These are phyloP conservation scores for Holacanthella duospinosa DNA, from an alignment of 2,888 invertebrate genomes.

Conservation along the genomic window DNA sequence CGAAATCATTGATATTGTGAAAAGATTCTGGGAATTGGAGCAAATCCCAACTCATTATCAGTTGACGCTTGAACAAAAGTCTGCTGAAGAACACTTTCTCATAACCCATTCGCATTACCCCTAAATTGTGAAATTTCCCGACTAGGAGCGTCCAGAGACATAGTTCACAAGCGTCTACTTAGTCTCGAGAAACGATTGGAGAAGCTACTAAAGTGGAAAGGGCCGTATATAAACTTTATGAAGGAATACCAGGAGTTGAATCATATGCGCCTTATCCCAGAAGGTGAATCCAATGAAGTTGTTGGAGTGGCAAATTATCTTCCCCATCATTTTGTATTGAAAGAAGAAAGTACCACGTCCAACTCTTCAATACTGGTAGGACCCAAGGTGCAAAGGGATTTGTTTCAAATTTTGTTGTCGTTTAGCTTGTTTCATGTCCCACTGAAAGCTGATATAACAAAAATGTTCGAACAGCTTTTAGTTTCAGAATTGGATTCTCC, in stretches of 20 bases:
- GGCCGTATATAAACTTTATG: slow-evolving; percentile 27
- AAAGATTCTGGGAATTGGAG: slow-evolving; percentile 18
- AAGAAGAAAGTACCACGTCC: slow-evolving; percentile 10
- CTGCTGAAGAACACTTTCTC: slow-evolving; percentile 13
- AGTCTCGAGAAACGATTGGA: not conserved
- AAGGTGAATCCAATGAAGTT: not conserved
- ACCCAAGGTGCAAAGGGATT: slow-evolving; percentile 39
- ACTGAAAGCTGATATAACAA: slow-evolving; percentile 40
- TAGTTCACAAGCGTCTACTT: not conserved
- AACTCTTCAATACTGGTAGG: slow-evolving; percentile 33
- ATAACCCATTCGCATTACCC: slow-evolving; percentile 9
- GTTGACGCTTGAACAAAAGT: slow-evolving; percentile 12
- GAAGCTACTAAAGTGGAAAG: not conserved
- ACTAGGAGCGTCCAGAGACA: not conserved
- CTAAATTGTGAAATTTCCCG: not conserved
- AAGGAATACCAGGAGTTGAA: slow-evolving; percentile 24
- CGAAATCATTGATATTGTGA: not conserved
- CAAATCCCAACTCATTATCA: not conserved
- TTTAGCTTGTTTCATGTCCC: slow-evolving; percentile 38
- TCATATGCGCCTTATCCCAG: slow-evolving; percentile 28
- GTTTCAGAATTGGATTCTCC: slow-evolving; percentile 36
- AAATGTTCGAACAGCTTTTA: slow-evolving; percentile 40
- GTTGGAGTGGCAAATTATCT: slow-evolving; percentile 18
- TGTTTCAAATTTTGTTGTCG: slow-evolving; percentile 38
- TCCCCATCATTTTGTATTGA: slow-evolving; percentile 17